These are phyloP conservation scores for Poecilia velifera DNA, from an alignment of 2,797 vertebrate genomes.

Conservation along the genomic window DNA sequence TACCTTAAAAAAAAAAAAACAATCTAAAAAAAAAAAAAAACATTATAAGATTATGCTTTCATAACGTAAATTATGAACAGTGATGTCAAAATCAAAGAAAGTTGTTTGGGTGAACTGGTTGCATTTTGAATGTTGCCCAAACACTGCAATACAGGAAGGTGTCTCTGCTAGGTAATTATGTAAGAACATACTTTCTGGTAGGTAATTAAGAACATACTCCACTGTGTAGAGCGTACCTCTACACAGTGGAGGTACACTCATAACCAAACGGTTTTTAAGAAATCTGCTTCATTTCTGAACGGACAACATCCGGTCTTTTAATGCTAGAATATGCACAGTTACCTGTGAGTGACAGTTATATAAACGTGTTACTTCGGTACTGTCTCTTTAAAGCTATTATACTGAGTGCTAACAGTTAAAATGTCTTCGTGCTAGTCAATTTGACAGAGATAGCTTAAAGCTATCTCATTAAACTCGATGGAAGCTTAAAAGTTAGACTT, in stretches of 20 bases:
- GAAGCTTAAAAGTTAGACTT: too few species aligned
- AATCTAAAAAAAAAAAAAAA: background rate
- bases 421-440: background rate
- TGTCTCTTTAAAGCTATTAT: background rate
- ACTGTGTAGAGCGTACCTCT: too few species aligned
- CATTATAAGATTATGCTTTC: background rate
- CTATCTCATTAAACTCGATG: background rate
- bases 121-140: background rate
- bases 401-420: background rate
- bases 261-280: background rate
- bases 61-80: background rate
- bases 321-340: background rate
- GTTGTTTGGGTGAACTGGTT: background rate
- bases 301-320: background rate
- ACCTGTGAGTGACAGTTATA: background rate
- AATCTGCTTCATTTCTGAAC: background rate
- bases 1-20: background rate
- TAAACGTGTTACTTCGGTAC: background rate
- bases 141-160: background rate
- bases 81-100: conserved; percentile 1
- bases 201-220: too few species aligned
- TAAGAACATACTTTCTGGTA: background rate
- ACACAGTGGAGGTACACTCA: background rate
- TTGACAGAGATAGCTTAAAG: background rate
- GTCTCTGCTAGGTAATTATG: background rate